phyloP scores from a whole-genome alignment of 2,797 vertebrate species.

The Florisuga fusca region DNA sequence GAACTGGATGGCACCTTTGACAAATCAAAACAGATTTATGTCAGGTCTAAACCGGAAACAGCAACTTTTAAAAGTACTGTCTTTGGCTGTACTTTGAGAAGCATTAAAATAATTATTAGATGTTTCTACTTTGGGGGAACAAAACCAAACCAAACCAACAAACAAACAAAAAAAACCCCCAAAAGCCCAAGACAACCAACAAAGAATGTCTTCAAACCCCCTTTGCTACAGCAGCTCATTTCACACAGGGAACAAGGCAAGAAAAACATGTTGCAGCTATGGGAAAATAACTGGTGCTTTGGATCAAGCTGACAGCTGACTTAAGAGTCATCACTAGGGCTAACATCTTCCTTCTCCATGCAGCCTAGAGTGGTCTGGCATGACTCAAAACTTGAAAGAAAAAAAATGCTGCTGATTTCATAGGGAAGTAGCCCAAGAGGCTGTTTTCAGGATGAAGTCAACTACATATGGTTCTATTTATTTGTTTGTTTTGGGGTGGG shows the following conservation, averaged over 20 bases:
- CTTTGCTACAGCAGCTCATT: not conserved
- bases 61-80: not conserved
- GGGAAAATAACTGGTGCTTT: not conserved
- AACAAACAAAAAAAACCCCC: not conserved
- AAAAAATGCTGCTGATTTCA: constrained; percentile 35
- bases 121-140: not conserved
- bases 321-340: constrained; percentile 1
- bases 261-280: not conserved
- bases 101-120: constrained; percentile 29
- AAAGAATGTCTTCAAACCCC: not conserved
- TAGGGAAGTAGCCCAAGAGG: constrained; percentile 40
- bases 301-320: not conserved
- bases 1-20: not conserved
- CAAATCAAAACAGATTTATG: constrained; percentile 1
- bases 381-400: constrained; percentile 19
- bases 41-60: constrained; percentile 30
- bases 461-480: constrained; percentile 69
- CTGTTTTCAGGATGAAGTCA: constrained; percentile 56
- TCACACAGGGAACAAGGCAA: not conserved
- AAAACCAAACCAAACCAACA: too few species aligned
- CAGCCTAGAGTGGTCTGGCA: constrained; percentile 37
- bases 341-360: not conserved
- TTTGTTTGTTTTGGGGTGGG: constrained; percentile 67
- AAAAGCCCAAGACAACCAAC: not conserved
- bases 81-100: constrained; percentile 12